These are phyloP conservation scores for Cheilosia variabilis DNA, from an alignment of 2,888 invertebrate species.

Conservation along the genomic window DNA sequence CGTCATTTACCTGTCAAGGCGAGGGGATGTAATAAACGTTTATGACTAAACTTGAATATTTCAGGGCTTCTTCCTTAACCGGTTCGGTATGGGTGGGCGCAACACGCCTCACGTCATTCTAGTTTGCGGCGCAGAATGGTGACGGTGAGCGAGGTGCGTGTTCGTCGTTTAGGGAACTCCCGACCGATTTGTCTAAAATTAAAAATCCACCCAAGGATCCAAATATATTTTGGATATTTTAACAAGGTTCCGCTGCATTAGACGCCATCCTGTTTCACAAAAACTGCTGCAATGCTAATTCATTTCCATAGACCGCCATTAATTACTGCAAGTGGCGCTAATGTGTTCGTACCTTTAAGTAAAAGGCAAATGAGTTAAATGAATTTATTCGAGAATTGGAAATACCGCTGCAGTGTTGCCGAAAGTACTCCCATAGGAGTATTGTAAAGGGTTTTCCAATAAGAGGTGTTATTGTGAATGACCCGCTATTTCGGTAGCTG, in stretches of 20 bases:
- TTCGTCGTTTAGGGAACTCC: not conserved
- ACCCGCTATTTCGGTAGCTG: too few relatives aligned
- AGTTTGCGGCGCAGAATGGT: constrained; percentile 18
- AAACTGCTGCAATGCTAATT: constrained; percentile 13
- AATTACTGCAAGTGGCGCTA: constrained; percentile 34
- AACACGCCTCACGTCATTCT: constrained; percentile 20
- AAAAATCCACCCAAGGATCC: not conserved
- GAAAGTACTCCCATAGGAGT: too few relatives aligned
- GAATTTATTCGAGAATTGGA: constrained; percentile 30
- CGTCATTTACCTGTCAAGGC: constrained; percentile 52
- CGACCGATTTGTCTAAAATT: constrained; percentile 53
- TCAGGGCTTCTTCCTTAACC: constrained; percentile 17
- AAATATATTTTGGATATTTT: too few relatives aligned
- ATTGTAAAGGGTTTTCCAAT: too few relatives aligned
- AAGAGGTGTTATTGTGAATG: too few relatives aligned
- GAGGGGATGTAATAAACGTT: constrained; percentile 41
- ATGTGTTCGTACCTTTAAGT: constrained; percentile 29
- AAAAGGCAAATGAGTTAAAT: constrained; percentile 45
- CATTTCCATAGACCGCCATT: constrained; percentile 33
- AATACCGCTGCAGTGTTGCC: constrained; percentile 5
- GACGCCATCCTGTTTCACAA: not conserved
- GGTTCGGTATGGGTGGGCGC: not conserved
- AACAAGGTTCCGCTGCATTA: too few relatives aligned
- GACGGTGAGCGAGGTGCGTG: not conserved
- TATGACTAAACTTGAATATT: constrained; percentile 56